A percentile compares a stretch with the other conserved stretches of the same genome.
phyloP scores from a whole-genome alignment of 2,888 invertebrate genomes.

The Sminthurides aquaticus region DNA sequence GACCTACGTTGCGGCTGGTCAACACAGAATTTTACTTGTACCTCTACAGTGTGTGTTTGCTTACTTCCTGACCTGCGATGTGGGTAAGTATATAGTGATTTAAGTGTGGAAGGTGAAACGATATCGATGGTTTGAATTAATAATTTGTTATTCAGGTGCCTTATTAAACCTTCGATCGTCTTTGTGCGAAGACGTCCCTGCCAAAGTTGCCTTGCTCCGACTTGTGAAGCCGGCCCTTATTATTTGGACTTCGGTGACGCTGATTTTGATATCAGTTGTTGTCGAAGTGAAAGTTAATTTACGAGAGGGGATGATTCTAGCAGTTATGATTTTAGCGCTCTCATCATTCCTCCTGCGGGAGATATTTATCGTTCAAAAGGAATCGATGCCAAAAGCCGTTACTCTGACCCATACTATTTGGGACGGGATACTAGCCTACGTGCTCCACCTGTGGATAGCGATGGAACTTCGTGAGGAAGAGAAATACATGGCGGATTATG shows the following conservation, averaged over 20 bases:
- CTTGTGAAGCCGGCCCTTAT: constrained; percentile 28
- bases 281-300: constrained; percentile 10
- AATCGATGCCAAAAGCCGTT: constrained; percentile 13
- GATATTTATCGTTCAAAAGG: constrained; percentile 5
- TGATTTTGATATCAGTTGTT: constrained; percentile 12
- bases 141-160: constrained; percentile 17
- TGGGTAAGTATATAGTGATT: constrained; percentile 22
- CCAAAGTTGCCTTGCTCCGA: constrained; percentile 29
- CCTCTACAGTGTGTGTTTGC: constrained; percentile 34
- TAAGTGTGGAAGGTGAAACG: background rate
- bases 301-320: constrained; percentile 4
- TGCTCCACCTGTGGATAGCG: constrained; percentile 36
- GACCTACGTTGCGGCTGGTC: constrained; percentile 31
- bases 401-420: constrained; percentile 12
- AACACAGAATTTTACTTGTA: constrained; percentile 28
- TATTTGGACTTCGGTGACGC: constrained; percentile 11
- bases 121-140: background rate
- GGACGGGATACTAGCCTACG: constrained; percentile 27
- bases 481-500: constrained; percentile 1
- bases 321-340: constrained; percentile 1
- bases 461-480: constrained; percentile 24
- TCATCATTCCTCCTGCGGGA: constrained; percentile 13
- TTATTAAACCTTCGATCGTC: constrained; percentile 31
- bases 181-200: constrained; percentile 37
- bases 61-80: constrained; percentile 37